A percentile compares a stretch with the other conserved stretches of the same genome.
These are phyloP conservation scores for Drosophila percnosoma DNA, from an alignment of 2,888 invertebrate genomes.

Conservation along the genomic window DNA sequence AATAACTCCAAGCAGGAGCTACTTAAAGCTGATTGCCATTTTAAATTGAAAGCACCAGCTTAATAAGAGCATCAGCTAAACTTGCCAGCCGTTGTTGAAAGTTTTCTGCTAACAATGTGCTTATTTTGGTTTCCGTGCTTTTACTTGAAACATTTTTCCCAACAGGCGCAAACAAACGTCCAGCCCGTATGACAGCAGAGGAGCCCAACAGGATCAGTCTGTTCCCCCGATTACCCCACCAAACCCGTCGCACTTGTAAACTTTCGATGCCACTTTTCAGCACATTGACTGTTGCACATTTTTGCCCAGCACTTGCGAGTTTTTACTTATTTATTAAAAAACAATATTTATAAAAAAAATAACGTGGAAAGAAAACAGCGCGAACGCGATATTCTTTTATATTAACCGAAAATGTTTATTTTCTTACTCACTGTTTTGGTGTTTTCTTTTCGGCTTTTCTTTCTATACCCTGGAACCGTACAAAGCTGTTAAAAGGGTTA, in stretches of 20 bases:
- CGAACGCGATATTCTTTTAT: slow-evolving; percentile 51
- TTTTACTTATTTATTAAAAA: slow-evolving; percentile 71
- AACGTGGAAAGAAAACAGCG: slow-evolving; percentile 24
- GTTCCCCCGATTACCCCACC: background rate
- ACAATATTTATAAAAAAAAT: slow-evolving; percentile 16
- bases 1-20: background rate
- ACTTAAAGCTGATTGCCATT: slow-evolving; percentile 27
- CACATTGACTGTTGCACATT: slow-evolving; percentile 72
- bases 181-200: slow-evolving; percentile 4
- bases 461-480: background rate
- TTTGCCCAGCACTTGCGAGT: slow-evolving; percentile 48
- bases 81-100: slow-evolving; percentile 25
- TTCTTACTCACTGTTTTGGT: slow-evolving; percentile 34
- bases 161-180: slow-evolving; percentile 48
- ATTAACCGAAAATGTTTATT: slow-evolving; percentile 71
- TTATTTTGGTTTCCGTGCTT: slow-evolving; percentile 41
- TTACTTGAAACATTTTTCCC: slow-evolving; percentile 52
- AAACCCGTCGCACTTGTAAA: slow-evolving; percentile 37
- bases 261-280: slow-evolving; percentile 66
- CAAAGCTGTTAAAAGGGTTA: background rate
- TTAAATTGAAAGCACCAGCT: slow-evolving; percentile 18
- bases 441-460: slow-evolving; percentile 19
- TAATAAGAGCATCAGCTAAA: slow-evolving; percentile 4
- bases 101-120: slow-evolving; percentile 50
- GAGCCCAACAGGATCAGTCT: slow-evolving; percentile 9